Evolutionary conservation across 2,113 vertebrate species (phyloP), one percentile per base, ranked within the genome.

Genomic region (Xiphophorus couchianus): DNA sequence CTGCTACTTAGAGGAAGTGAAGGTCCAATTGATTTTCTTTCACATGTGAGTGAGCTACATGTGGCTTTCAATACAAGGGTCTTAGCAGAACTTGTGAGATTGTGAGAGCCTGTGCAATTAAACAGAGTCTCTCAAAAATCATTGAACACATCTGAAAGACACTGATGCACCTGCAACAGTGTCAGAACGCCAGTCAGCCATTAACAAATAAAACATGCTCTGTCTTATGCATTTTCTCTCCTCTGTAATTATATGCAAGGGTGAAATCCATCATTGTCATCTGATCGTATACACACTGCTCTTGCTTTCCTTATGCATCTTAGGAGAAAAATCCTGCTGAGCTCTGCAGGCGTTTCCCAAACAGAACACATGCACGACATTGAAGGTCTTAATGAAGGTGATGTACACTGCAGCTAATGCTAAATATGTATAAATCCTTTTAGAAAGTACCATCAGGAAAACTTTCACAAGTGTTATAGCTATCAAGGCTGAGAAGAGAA

Each of bases 11-110:
- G 86, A 89, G 91, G 83, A 86, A 83, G 74, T 85, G 87, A 77
- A 86, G 86, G 85, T 78, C 51, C 66, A 84, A 95, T 94, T 92
- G 95, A 95, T 95, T 96, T 95, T 85, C 84, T 77, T 84, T 96
- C 92, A 63, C 83, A 88, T 85, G 71, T 69, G 74, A 92, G 89
- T 91, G 91, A 91, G 80, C 85, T 86, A 84, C 86, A 88, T 74
- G 86, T 44, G 33, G 79, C 88, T 90, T 79, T 92, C 88, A 91
- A 83, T 89, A 84, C 60, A 37, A 69, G 35, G 62, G 82, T 88
- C 92, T 92, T 89, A 91, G 82, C 85, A 65, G 62, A 89, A 91
- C 88, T 86, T 90, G 90, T 84, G 73, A 88, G 86, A 70, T 86
- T 90, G 90, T 84, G 73, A 88, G 86, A 70, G 82, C 51, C 17